A percentile compares a stretch with the other conserved stretches of the same genome.
phyloP scores from a whole-genome alignment of 2,888 invertebrate genomes.

The Dolomedes plantarius region DNA sequence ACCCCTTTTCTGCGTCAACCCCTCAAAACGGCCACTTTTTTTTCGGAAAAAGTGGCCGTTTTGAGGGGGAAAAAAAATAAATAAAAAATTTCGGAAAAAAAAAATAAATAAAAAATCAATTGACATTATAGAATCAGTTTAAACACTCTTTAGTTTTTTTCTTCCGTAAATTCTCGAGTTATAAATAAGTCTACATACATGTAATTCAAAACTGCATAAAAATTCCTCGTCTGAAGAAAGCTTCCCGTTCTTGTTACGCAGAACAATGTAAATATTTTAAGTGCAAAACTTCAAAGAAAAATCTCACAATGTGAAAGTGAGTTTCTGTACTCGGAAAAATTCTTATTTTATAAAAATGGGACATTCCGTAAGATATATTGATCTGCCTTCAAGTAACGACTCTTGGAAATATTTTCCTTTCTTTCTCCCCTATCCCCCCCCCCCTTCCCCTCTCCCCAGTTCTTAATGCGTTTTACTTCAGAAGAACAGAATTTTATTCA shows the following conservation, averaged over 20 bases:
- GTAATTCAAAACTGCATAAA: neutral
- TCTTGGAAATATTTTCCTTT: too few species aligned
- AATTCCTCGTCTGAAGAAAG: neutral
- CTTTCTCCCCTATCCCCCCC: too few species aligned
- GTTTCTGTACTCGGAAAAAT: neutral
- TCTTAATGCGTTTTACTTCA: neutral
- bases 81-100: too few species aligned
- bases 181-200: too few species aligned
- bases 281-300: conserved; percentile 8
- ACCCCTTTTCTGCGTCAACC: too few species aligned
- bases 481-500: neutral
- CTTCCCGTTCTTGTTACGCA: neutral
- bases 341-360: neutral
- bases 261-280: neutral
- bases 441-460: neutral
- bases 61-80: too few species aligned
- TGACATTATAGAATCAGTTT: too few species aligned
- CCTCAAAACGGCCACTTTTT: too few species aligned
- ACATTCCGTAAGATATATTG: neutral
- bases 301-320: neutral
- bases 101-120: too few species aligned
- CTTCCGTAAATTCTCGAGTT: too few species aligned
- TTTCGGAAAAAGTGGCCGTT: too few species aligned
- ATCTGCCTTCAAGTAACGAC: conserved; percentile 4
- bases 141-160: too few species aligned